phyloP scores from a whole-genome alignment of 2,797 vertebrate genomes.

The Rhynchotus rufescens region DNA sequence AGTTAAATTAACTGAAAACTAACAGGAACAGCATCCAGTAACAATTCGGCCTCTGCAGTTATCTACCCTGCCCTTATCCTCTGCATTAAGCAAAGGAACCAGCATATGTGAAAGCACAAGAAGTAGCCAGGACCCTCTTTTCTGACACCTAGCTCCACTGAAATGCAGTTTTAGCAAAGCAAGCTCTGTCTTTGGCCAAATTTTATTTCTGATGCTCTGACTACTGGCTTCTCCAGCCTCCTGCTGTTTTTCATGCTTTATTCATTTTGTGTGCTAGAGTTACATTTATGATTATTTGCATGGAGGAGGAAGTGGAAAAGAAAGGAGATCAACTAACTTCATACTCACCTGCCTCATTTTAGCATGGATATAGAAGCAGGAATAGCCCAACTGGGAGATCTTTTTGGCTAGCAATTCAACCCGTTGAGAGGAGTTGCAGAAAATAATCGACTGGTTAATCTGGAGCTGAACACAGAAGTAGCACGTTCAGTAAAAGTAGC shows the following conservation, averaged over 20 bases:
- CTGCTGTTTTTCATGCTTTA: not conserved
- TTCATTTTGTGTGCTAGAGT: not conserved
- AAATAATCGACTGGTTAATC: constrained; percentile 99
- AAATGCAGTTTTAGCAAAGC: not conserved
- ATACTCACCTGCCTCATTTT: constrained; percentile 98
- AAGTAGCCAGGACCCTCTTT: not conserved
- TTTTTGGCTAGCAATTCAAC: constrained; percentile 99
- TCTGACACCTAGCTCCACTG: not conserved
- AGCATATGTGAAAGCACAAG: not conserved
- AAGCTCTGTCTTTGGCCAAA: not conserved
- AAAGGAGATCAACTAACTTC: not conserved
- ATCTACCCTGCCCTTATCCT: not conserved
- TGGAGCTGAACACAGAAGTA: constrained; percentile 86
- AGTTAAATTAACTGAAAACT: not conserved
- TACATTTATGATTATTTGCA: not conserved
- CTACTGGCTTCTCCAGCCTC: too few species aligned
- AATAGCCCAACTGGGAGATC: constrained; percentile 99
- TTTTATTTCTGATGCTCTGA: not conserved
- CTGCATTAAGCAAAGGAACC: not conserved
- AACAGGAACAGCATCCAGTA: not conserved
- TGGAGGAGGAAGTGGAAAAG: too few species aligned
- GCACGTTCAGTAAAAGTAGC: not conserved
- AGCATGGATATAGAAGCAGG: constrained; percentile 99
- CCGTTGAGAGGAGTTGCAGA: constrained; percentile 99
- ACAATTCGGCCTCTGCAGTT: not conserved